Percentiles rank a stretch among this genome's conserved stretches.
Evolutionary conservation across 2,888 invertebrate species (phyloP).

Genomic region (Anthophora plumipes): DNA sequence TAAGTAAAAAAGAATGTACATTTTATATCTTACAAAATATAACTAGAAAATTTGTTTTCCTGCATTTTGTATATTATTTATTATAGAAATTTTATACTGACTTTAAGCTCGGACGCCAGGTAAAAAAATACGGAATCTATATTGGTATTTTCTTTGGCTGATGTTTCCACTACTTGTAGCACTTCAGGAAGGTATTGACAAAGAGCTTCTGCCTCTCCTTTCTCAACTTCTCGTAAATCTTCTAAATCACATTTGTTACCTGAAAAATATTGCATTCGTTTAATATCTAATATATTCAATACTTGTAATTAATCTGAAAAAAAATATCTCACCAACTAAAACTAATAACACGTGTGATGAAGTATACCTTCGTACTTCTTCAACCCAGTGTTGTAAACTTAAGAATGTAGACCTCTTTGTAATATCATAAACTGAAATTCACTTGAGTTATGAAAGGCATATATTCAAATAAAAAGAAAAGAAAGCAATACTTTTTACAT

Average conservation of each 20-base stretch:
- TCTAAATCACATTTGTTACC: constrained; percentile 95
- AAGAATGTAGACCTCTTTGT: constrained; percentile 96
- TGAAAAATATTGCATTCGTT: constrained; percentile 73
- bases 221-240: constrained; percentile 92
- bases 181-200: constrained; percentile 95
- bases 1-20: constrained; percentile 36
- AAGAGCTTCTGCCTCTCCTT: constrained; percentile 94
- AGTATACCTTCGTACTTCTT: constrained; percentile 97
- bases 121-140: constrained; percentile 95
- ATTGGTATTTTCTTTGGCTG: constrained; percentile 96
- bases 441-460: not conserved
- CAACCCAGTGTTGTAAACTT: constrained; percentile 97
- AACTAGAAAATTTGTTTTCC: not conserved
- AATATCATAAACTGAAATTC: constrained; percentile 94
- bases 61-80: not conserved
- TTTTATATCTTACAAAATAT: not conserved
- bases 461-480: not conserved
- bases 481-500: constrained; percentile 66
- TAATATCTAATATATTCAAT: not conserved
- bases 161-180: constrained; percentile 94
- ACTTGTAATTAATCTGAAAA: not conserved
- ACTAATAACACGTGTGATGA: constrained; percentile 96
- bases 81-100: constrained; percentile 73
- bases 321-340: constrained; percentile 89
- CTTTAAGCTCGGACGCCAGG: constrained; percentile 95